Base-by-base conservation (phyloP, 2,113 vertebrate species). In the Neodontobutis hainanensis region DNA sequence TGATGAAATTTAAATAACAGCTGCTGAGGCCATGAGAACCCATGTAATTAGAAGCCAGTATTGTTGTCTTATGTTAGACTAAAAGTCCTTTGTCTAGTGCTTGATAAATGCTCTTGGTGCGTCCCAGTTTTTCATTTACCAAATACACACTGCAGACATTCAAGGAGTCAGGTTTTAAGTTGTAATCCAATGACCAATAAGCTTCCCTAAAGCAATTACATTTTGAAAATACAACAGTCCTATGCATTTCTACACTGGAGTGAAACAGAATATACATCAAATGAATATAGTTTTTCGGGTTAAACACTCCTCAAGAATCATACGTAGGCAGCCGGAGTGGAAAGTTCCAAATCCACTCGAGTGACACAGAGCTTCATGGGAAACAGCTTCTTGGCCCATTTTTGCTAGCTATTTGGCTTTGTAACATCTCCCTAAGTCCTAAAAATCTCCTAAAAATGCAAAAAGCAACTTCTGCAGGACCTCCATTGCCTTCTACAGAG, bases 331-430 rank as follows among this genome's bases (percentile, higher is more conserved):
- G 56, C 67, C 38, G 70, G 59, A 62, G 50, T 46, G 15, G 48
- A 16, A 50, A 57, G 49, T 76, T 15, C 61, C 8, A 68, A 69
- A 80, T 65, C 70, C 61, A 69, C 68, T 68, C 49, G 50, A 67
- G 51, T 48, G 73, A 53, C 70, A 63, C 16, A 56, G 35, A 70
- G 38, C 72, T 66, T 66, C 42, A 48, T 70, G 58, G 53, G 69
- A 72, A 66, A 43, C 43, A 27, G 65, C 19, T 50, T 65, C 52
- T 61, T 52, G 51, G 44, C 44, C 50, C 45, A 7, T 16, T 70
- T 62, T 71, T 65, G 46, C 68, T 9, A 56, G 27, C 12, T 60
- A 45, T 57, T 36, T 63, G 11, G 50, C 56, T 14, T 45, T 47
- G 11, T 55, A 60, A 53, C 2, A 15, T 34, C 62, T 16, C 45